Conservation (phyloP, 2,888 invertebrate genomes). For the Drosophila greeni region DNA sequence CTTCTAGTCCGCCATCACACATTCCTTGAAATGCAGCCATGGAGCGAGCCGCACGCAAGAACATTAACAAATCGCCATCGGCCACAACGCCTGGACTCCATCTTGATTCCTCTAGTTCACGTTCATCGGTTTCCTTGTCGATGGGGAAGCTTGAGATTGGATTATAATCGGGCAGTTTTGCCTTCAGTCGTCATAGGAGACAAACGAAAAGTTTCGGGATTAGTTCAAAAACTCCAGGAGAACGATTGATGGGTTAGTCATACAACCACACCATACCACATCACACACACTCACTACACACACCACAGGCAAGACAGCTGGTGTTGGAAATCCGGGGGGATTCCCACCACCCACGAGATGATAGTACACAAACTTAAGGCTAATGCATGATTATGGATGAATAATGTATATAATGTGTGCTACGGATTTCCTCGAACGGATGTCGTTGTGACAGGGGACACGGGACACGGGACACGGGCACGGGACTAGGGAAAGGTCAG, state of each 20-base stretch:
- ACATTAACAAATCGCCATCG: slow-evolving; percentile 98
- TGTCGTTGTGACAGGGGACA: slow-evolving; percentile 18
- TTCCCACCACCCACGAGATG: slow-evolving; percentile 41
- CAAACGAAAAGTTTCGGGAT: slow-evolving; percentile 68
- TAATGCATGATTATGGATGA: slow-evolving; percentile 75
- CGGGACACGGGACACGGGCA: too few species aligned
- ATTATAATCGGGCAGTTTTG: slow-evolving; percentile 80
- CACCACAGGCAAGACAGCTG: slow-evolving; percentile 34
- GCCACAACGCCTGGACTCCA: slow-evolving; percentile 96
- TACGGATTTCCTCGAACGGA: slow-evolving; percentile 39
- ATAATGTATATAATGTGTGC: slow-evolving; percentile 63
- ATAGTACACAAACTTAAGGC: slow-evolving; percentile 60
- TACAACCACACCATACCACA: slow-evolving; percentile 35
- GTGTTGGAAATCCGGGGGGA: slow-evolving; percentile 19
- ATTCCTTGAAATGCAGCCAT: slow-evolving; percentile 99
- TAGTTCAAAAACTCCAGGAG: slow-evolving; percentile 65
- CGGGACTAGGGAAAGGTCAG: slow-evolving; percentile 2
- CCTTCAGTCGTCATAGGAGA: slow-evolving; percentile 75
- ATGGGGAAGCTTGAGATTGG: slow-evolving; percentile 80
- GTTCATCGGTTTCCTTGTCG: slow-evolving; percentile 79
- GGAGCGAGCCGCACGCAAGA: slow-evolving; percentile 96
- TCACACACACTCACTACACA: slow-evolving; percentile 43
- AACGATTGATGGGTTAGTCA: slow-evolving; percentile 60
- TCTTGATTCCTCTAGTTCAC: slow-evolving; percentile 88
- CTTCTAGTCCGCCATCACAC: slow-evolving; percentile 99